Evolutionary conservation across 2,888 invertebrate species (phyloP), one percentile per base, ranked within the genome.

Genomic region (Protonemura montana): DNA sequence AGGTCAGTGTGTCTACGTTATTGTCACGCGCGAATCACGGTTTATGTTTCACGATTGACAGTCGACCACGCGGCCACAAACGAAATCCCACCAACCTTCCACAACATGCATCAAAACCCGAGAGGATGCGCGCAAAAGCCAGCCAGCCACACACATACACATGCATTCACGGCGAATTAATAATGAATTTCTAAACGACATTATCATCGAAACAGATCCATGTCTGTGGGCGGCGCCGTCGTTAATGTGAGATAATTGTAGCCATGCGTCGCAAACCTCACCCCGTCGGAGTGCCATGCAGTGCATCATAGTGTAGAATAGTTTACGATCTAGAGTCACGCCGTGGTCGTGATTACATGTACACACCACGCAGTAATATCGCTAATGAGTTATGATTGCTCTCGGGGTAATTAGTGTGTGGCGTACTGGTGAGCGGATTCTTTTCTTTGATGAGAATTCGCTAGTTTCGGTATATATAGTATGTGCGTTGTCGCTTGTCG

Each of bases 371-470:
- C 59, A 59, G 59, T 13, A 21, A 59, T 13, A 59, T 59, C 21
- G 59, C 59, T 59, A 59, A 59, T 59, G 59, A 59, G 59, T 59
- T 59, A 59, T 59, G 59, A 59, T 59, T 59, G 59, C 59, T 13
- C 6, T 59, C 13, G 13, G 13, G 41, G 59, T 59, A 59, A 59
- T 59, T 59, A 59, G 59, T 59, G 59, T 10, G 59, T 59, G 59
- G 21, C 3, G 35, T 59, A 59, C 21, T 21, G 59, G 59, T 59
- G 59, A 16, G 59, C 21, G 59, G 16, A 21, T 13, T 7, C 59
- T 59, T 59, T 59, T 59, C 59, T 59, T 59, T 13, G 59, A 2
- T 2, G 59, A 21, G 21, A 7, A 59, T 59, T 10, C 13, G 59
- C 59, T 59, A 10, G 59, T 59, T 59, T 10, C 21, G 59, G 59